Evolutionary conservation across 1,140 invertebrate species (phyloP), one percentile per base, ranked within the genome.

Genomic region (Aphidius gifuensis): DNA sequence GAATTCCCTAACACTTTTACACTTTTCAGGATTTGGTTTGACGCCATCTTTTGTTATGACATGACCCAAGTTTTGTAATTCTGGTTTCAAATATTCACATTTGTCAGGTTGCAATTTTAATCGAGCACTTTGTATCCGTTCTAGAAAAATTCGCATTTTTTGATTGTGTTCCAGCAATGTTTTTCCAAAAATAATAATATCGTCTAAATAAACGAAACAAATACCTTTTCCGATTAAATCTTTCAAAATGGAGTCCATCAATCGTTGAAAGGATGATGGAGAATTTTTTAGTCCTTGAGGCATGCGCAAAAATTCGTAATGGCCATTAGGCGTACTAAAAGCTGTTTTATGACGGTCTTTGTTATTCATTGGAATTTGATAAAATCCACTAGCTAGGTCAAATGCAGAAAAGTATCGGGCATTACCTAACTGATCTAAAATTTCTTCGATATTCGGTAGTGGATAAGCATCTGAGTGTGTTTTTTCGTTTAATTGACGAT

Each of bases 271-370:
- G 2, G 47, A 11, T 5, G 47, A 9, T 8, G 50, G 32, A 32
- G 50, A 16, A 38, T 38, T 51, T 51, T 51, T 51, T 8, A 58
- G 16, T 0, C 57, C 46, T 8, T 39, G 48, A 6, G 57, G 57
- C 46, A 58, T 49, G 3, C 38, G n/a, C 11, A 47, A n/a, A 40
- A 11, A 58, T 49, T 58, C 57, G 38, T 46, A 58, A 16, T 58
- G 57, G 5, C 57, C 57, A 5, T 58, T 5, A 47, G 46, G 46
- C 8, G 46, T 58, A 38, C 50, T 53, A 7, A 53, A 53, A 32
- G 23, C 23, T 32, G 23, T 32, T 49, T 49, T 49, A 6, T 6
- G 16, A n/a, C 47, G 16, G 16, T 49, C 5, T 16, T 49, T 23
- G 5, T 5, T n/a, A 49, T 49, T 49, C n/a, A 49, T 4, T 7